A percentile compares a stretch with the other conserved stretches of the same genome.
These are phyloP conservation scores for Otus scops DNA, from an alignment of 2,797 vertebrate genomes.

Conservation along the genomic window DNA sequence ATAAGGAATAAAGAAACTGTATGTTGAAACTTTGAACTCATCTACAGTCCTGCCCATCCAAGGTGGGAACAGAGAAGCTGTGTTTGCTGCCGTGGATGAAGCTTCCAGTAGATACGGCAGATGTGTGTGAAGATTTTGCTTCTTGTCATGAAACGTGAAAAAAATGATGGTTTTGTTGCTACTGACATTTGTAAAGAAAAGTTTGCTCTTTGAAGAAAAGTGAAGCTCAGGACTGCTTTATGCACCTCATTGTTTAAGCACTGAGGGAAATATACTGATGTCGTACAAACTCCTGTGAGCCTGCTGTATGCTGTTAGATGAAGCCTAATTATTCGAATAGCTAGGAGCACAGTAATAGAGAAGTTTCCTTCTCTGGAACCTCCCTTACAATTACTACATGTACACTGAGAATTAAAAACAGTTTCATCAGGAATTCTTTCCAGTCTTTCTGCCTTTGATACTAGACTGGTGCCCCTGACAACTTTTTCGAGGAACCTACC, in stretches of 20 bases:
- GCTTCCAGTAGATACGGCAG: not conserved
- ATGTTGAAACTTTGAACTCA: not conserved
- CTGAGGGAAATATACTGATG: not conserved
- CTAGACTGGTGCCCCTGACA: not conserved
- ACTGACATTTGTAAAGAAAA: not conserved
- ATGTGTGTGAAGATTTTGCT: not conserved
- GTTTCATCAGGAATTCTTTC: not conserved
- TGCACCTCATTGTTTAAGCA: not conserved
- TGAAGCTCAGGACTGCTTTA: not conserved
- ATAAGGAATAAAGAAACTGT: not conserved
- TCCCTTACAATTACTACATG: not conserved
- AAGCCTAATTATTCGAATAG: not conserved
- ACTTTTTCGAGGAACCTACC: not conserved
- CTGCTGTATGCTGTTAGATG: not conserved
- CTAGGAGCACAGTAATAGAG: not conserved
- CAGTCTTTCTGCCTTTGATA: not conserved
- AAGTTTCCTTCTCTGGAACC: not conserved
- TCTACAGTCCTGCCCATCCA: fast-evolving
- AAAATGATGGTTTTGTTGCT: not conserved
- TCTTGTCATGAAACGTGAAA: not conserved
- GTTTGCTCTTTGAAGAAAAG: not conserved
- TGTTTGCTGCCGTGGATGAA: not conserved
- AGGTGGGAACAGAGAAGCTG: not conserved
- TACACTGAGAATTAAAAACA: not conserved
- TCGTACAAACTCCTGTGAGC: not conserved